phyloP scores from a whole-genome alignment of 1,140 invertebrate species.

The Stenopsyche tienmushanensis region DNA sequence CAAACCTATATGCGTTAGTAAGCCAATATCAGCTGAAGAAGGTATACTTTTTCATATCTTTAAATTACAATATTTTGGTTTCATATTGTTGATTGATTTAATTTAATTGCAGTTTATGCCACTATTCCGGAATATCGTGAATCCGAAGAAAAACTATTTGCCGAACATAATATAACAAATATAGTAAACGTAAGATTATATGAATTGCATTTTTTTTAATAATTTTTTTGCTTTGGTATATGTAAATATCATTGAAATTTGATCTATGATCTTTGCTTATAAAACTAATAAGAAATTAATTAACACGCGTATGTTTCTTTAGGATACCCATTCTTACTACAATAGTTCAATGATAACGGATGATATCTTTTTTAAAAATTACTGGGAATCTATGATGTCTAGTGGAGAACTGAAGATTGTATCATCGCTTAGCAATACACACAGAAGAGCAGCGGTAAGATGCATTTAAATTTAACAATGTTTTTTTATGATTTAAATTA shows the following conservation, averaged over 20 bases:
- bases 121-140: constrained; percentile 45
- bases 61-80: neutral
- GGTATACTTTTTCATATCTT: constrained; percentile 7
- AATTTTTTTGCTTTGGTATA: neutral
- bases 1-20: constrained; percentile 30
- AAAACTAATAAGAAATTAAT: no score
- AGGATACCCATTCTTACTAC: constrained; percentile 78
- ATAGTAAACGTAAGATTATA: constrained; percentile 46
- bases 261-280: no score
- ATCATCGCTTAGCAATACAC: constrained; percentile 77
- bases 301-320: constrained; percentile 42
- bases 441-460: constrained; percentile 83
- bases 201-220: neutral
- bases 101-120: constrained; percentile 1
- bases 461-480: constrained; percentile 21
- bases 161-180: constrained; percentile 46
- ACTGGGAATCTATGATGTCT: constrained; percentile 74
- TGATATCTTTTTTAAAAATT: constrained; percentile 57
- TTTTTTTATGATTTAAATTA: no score
- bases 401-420: constrained; percentile 62
- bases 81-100: neutral
- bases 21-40: constrained; percentile 34
- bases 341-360: constrained; percentile 69
- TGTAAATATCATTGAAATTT: no score
- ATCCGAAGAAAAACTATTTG: constrained; percentile 46